Conservation (phyloP, 1,140 invertebrate species). For the Procambarus virginalis region DNA sequence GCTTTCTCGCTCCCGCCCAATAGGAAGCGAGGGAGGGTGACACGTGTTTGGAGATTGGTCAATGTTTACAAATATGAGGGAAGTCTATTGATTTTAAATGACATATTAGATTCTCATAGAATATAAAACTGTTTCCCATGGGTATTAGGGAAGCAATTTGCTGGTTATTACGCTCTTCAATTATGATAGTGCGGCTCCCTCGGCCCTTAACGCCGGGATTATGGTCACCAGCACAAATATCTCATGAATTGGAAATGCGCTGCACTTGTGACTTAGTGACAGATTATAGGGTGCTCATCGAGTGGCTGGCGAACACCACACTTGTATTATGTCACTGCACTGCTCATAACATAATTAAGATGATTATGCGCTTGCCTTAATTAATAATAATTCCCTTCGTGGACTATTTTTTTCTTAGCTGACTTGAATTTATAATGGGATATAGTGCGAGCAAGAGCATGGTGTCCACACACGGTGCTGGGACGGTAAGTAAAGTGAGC, state of each 20-base stretch:
- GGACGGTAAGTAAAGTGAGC: too few species aligned
- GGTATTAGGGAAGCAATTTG: conserved; percentile 59
- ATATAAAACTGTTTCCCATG: conserved; percentile 58
- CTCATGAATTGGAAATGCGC: conserved; percentile 23
- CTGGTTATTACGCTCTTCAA: conserved; percentile 52
- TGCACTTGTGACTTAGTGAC: not conserved
- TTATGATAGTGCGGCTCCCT: not conserved
- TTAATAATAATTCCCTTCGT: too few species aligned
- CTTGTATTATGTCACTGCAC: too few species aligned
- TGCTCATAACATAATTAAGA: too few species aligned
- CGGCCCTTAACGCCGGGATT: conserved; percentile 4
- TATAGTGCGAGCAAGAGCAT: too few species aligned
- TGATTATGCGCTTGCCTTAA: too few species aligned
- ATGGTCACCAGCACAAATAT: conserved; percentile 10
- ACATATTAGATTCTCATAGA: conserved; percentile 43
- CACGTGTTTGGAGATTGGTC: conserved; percentile 16
- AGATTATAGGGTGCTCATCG: too few species aligned
- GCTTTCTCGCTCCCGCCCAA: conserved; percentile 14
- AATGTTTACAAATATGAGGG: conserved; percentile 43
- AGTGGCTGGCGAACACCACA: too few species aligned
- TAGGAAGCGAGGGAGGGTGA: not conserved
- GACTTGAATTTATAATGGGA: too few species aligned
- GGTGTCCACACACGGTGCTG: too few species aligned
- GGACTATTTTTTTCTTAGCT: too few species aligned
- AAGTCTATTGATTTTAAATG: conserved; percentile 60